Base-by-base conservation (phyloP, 2,888 invertebrate species). In the Oxystoma pomonae region DNA sequence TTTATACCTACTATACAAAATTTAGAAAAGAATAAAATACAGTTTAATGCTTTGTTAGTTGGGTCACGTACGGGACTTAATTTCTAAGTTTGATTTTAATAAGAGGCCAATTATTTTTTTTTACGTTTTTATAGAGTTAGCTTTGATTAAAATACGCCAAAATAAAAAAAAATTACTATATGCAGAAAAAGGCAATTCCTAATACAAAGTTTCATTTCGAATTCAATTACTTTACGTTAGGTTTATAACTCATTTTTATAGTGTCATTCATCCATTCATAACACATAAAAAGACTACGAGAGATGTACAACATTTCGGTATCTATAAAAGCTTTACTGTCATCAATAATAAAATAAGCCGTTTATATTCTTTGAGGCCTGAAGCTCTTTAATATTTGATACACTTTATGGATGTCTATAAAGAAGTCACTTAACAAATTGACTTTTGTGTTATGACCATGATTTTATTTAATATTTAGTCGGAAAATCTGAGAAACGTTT, bases 301-400 rank as follows among this genome's bases (percentile, higher is more conserved):
- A 57, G 64, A 60, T 52, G 55, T 61, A 64, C 53, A 50, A 58
- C 64, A 64, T 60, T 64, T 55, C 55, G 56, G 55, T 58, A 61
- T 59, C 65, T 62, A 65, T 65, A 65, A 65, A 65, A 65, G 57
- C 52, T 65, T 65, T 65, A 65, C 61, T 65, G 62, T 50, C 57
- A 65, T 65, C 65, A 65, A 65, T 65, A 65, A 65, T 65, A 65
- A 65, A 65, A 59, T 65, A 65, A 65, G 58, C 62, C 61, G 62
- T 65, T 62, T 65, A 62, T 62, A 65, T 65, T 62, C 62, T 55
- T 22, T 59, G 59, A 59, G 61, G 61, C 61, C 57, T 52, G 65
- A 56, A 59, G 17, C 65, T 61, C 62, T 65, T 61, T 65, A 62
- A 61, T 65, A 62, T 65, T 59, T 62, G 20, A 63, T 63, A 59